Base-by-base conservation (phyloP, 2,113 vertebrate species). In the Candoia aspera region DNA sequence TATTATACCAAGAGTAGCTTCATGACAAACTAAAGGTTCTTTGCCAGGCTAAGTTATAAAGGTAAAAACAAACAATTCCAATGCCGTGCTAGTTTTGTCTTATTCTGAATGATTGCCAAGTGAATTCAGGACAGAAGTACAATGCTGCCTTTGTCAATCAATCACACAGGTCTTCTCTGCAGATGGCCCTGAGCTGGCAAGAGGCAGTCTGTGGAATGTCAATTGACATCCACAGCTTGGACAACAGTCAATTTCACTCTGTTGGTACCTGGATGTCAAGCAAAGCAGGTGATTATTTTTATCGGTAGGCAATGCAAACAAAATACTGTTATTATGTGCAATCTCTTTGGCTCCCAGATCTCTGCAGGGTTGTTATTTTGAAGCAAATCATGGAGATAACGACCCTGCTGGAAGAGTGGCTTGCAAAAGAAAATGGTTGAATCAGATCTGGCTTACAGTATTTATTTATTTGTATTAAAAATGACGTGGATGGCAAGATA, bases 241-340 rank as follows among this genome's bases (percentile, higher is more conserved):
- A 94, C 94, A 96, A 93, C 90, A 93, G 92, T 96, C 92, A 89
- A 94, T 93, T 94, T 95, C 94, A 84, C 92, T 95, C 19, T 93
- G 91, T 93, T 59, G 86, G 95, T 92, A 94, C 93, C 33, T 90
- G 92, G 91, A 93, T 93, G 91, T 84, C 87, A 95, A 86, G 90
- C 13, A 73, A 86, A 95, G 89, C 90, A 94, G 91, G 93, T 29
- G 88, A 93, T 96, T 96, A 95, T 96, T 97, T 97, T 96, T 95
- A 97, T 92, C 90, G 93, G 91, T 90, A 93, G 92, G 91, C 90
- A 97, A 94, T 97, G 95, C 96, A 96, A 94, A 68, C 46, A 95
- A 96, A 97, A 97, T 42, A 94, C 95, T 96, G 86, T 96, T 96
- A 97, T 97, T 97, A 97, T 29, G 57, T 87, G 84, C 59, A 94